Conservation (phyloP, 1,140 invertebrate genomes). For the Caerostris extrusa region DNA sequence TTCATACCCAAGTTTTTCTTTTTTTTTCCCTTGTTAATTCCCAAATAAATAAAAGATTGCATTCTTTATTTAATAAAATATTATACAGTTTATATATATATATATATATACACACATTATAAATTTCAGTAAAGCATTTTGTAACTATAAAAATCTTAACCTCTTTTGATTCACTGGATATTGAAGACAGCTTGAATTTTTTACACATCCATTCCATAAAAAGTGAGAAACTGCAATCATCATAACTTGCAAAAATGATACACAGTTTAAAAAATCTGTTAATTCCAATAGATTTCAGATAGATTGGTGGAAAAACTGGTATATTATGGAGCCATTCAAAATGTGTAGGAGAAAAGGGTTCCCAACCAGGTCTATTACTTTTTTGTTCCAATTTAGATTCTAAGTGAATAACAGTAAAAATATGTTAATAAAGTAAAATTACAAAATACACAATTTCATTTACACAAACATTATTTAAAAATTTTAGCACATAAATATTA, state of each 20-base stretch:
- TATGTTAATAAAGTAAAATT: neutral
- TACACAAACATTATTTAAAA: too few relatives aligned
- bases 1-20: too few relatives aligned
- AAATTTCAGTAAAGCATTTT: too few relatives aligned
- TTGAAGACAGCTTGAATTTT: slow-evolving; percentile 43
- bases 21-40: too few relatives aligned
- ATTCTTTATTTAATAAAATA: too few relatives aligned
- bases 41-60: too few relatives aligned
- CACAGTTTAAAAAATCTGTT: slow-evolving; percentile 50
- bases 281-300: slow-evolving; percentile 23
- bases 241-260: slow-evolving; percentile 10
- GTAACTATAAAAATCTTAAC: neutral
- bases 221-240: neutral
- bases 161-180: neutral
- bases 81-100: too few relatives aligned
- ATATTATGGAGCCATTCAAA: neutral
- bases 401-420: neutral
- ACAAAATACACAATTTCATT: neutral
- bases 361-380: slow-evolving; percentile 34
- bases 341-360: neutral
- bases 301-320: neutral
- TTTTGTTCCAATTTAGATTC: slow-evolving; percentile 50
- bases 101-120: too few relatives aligned
- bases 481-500: too few relatives aligned
- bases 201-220: slow-evolving; percentile 51